These are phyloP conservation scores for Parotocinclus haroldoi DNA, from an alignment of 2,797 vertebrate genomes.

Conservation along the genomic window DNA sequence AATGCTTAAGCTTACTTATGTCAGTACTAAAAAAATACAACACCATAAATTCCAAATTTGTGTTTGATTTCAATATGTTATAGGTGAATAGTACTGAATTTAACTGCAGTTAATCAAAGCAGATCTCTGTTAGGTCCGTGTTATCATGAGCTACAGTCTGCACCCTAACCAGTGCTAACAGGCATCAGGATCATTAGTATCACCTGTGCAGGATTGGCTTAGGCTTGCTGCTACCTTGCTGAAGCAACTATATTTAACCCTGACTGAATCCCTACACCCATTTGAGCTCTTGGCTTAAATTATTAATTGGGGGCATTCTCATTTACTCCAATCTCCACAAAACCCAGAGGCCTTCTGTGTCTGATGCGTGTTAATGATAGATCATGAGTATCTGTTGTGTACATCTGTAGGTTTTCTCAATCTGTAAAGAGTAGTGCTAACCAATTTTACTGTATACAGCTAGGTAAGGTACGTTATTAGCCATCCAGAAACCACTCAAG, in stretches of 20 bases:
- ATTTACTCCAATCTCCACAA: neutral
- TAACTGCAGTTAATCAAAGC: no score
- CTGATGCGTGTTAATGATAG: neutral
- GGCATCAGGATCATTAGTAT: constrained; percentile 15
- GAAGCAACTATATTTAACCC: neutral
- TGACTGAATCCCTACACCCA: neutral
- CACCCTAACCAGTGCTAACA: neutral
- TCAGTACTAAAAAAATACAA: no score
- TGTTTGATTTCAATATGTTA: no score
- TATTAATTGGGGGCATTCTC: neutral
- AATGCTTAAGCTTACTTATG: no score
- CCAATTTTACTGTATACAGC: no score
- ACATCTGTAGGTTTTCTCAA: neutral
- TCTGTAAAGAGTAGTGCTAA: neutral
- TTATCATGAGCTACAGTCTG: neutral
- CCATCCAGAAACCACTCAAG: neutral
- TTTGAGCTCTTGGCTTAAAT: neutral
- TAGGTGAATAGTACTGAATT: no score
- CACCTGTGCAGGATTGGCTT: constrained; percentile 33
- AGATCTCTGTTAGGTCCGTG: no score
- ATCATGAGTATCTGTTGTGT: neutral
- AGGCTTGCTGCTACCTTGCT: neutral
- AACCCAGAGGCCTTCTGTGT: no score
- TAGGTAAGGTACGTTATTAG: no score
- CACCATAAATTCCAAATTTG: no score